A percentile compares a stretch with the other conserved stretches of the same genome.
phyloP scores from a whole-genome alignment of 2,113 vertebrate species.

The Glaucidium brasilianum region DNA sequence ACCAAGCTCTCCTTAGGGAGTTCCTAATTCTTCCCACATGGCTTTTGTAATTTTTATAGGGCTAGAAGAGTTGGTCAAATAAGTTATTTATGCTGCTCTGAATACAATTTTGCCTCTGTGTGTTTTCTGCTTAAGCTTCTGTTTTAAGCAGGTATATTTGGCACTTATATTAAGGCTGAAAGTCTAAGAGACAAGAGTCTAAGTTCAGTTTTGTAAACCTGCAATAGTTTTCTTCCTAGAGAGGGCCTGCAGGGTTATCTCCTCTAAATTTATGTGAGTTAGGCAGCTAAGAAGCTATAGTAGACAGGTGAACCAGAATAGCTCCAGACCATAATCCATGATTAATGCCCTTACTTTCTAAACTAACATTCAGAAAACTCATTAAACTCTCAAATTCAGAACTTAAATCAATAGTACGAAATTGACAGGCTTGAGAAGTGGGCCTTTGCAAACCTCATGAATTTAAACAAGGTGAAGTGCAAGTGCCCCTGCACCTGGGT shows the following conservation, averaged over 20 bases:
- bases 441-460: background rate
- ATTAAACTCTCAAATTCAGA: background rate
- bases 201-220: background rate
- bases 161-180: conserved; percentile 2
- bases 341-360: background rate
- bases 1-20: background rate
- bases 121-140: background rate
- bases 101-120: background rate
- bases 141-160: background rate
- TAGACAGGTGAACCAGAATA: background rate
- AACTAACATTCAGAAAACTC: background rate
- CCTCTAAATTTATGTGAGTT: background rate
- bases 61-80: background rate
- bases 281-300: background rate
- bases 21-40: background rate
- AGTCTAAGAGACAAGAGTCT: background rate
- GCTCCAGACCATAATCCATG: background rate
- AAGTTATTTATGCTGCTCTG: background rate
- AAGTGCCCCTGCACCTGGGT: background rate
- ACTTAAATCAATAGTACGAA: background rate
- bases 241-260: background rate
- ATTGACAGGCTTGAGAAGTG: background rate
- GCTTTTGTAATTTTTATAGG: background rate
- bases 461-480: background rate
- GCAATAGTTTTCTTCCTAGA: background rate